phyloP scores from a whole-genome alignment of 2,888 invertebrate species.

The Troides helena region DNA sequence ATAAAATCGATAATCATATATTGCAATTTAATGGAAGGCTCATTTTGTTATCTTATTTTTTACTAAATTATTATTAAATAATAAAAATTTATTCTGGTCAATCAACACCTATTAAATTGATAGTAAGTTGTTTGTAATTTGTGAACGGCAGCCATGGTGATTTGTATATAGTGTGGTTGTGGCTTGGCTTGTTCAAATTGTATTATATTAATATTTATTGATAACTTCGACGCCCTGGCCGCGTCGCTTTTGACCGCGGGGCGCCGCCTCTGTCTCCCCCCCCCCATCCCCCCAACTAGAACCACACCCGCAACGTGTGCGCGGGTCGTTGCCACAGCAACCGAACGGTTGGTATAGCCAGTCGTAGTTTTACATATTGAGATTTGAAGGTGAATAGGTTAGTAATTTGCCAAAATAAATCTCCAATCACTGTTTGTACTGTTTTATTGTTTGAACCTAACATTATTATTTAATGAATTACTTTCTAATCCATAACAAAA shows the following conservation, averaged over 20 bases:
- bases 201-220: conserved; percentile 63
- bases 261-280: background rate
- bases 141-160: conserved; percentile 45
- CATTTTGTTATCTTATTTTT: conserved; percentile 50
- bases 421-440: conserved; percentile 71
- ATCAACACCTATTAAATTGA: conserved; percentile 59
- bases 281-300: background rate
- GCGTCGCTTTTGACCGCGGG: background rate
- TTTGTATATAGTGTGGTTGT: conserved; percentile 54
- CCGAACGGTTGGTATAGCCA: conserved; percentile 43
- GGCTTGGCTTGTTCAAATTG: conserved; percentile 50
- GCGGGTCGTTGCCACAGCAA: background rate
- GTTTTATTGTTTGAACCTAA: conserved; percentile 7
- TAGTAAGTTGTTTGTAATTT: conserved; percentile 55
- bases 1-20: conserved; percentile 21
- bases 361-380: conserved; percentile 71
- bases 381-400: conserved; percentile 71
- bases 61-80: conserved; percentile 57
- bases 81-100: conserved; percentile 69
- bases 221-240: background rate
- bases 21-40: conserved; percentile 30
- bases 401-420: conserved; percentile 80
- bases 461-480: too few species aligned
- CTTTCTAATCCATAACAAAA: too few species aligned
- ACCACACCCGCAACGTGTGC: background rate